Evolutionary conservation across 2,797 vertebrate species (phyloP).

Genomic region (Jordanella pulchra): DNA sequence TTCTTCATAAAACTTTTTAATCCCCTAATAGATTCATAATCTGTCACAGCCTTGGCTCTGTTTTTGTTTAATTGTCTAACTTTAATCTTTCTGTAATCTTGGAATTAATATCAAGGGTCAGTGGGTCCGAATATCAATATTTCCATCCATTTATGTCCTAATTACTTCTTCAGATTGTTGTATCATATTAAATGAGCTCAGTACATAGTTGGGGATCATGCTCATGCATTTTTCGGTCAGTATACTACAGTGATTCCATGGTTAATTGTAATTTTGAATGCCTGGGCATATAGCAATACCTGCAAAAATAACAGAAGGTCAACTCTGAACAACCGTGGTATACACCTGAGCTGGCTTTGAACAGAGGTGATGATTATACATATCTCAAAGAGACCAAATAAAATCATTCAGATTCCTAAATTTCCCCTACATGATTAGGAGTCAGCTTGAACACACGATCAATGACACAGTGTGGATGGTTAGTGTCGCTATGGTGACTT

Average conservation of each 20-base stretch:
- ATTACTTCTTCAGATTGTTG: too few relatives aligned
- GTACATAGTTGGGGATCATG: neutral
- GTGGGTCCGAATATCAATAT: neutral
- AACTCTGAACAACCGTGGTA: too few relatives aligned
- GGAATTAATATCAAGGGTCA: neutral
- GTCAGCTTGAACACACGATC: conserved; percentile 63
- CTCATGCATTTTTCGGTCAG: neutral
- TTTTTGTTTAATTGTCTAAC: neutral
- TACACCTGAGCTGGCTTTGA: too few relatives aligned
- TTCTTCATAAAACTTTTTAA: too few relatives aligned
- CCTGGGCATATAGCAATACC: neutral
- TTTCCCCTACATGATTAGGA: conserved; percentile 49
- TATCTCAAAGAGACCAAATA: conserved; percentile 28
- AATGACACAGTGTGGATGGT: conserved; percentile 70
- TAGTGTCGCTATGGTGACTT: conserved; percentile 74
- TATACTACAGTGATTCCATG: neutral
- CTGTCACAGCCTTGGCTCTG: neutral
- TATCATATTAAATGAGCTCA: neutral
- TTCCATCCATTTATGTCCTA: too few relatives aligned
- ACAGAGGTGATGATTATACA: neutral
- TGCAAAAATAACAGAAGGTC: neutral
- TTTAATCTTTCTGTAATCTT: neutral
- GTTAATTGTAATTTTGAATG: neutral
- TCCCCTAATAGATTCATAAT: too few relatives aligned
- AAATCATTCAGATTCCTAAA: conserved; percentile 52